Evolutionary conservation across 2,797 vertebrate species (phyloP), one percentile per base, ranked within the genome.

Genomic region (Bradypodion pumilum): DNA sequence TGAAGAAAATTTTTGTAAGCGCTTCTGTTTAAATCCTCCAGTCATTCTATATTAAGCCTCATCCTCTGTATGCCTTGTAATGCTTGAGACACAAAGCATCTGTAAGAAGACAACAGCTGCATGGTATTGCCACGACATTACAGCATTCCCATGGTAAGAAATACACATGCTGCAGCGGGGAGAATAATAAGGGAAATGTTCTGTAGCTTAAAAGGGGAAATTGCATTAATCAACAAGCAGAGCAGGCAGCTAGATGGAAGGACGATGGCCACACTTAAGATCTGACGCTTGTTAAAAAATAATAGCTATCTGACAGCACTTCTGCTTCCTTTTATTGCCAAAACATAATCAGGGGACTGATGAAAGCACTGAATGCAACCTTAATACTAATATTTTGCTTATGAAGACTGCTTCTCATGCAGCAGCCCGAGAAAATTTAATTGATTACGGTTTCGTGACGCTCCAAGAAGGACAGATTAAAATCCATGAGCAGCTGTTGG

Each of bases 101-200:
- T 84, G 68, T 49, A 89, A 90, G 79, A 27, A 23, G 76, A 89
- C 62, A 91, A 75, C 75, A 83, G 42, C 13, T 52, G 65, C 85
- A 91, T 74, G 37, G 79, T 87, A 68, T 77, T 90, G 80, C 60
- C 87, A 89, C 65, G 85, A 59, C 78, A 89, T 78, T 83, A 81
- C 25, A 37, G 65, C 81, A 88, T 66, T 75, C 90, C 80, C 8
- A 2, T 37, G 74, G 76, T 13, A 37, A 91, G 69, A 42, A 82
- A 76, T 40, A 90, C 86, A 70, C 44, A 52, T 40, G 15, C 78
- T 86, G 72, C 83, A 82, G 40, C 27, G 21, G 77, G 85, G 75
- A 79, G 75, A 92, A 91, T 88, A 92, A 83, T 82, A 90, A 86
- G 1, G 84, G 88, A 88, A 93, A n/a, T 88, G 91, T 66, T 82